Evolutionary conservation across 1,140 invertebrate species (phyloP).

Genomic region (Cheumatopsyche charites): DNA sequence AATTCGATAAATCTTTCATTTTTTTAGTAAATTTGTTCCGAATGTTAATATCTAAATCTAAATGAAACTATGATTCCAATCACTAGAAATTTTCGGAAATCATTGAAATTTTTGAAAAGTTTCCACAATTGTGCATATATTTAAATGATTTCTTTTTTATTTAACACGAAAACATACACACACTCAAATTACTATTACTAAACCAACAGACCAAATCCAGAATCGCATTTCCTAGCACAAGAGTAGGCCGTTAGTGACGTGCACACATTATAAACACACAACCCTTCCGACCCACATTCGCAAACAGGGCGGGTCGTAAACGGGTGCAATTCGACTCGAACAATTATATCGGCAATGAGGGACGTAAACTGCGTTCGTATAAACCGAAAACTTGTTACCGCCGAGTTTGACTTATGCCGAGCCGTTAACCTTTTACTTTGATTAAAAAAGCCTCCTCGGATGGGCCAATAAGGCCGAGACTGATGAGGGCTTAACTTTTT

Average conservation of each 20-base stretch:
- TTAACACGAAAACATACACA: too few relatives aligned
- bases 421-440: constrained; percentile 21
- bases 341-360: constrained; percentile 6
- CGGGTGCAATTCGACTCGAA: not conserved
- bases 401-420: constrained; percentile 5
- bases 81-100: too few relatives aligned
- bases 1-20: too few relatives aligned
- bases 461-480: too few relatives aligned
- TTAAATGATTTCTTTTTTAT: too few relatives aligned
- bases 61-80: too few relatives aligned
- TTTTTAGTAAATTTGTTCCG: too few relatives aligned
- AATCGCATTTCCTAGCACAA: not conserved
- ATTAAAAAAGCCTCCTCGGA: constrained; percentile 10
- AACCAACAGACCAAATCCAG: not conserved
- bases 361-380: constrained; percentile 2
- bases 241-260: not conserved
- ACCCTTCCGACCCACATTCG: not conserved
- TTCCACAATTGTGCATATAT: too few relatives aligned
- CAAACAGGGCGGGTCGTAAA: not conserved
- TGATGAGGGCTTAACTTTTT: too few relatives aligned
- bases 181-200: too few relatives aligned
- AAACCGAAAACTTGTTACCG: constrained; percentile 12
- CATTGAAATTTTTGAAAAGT: too few relatives aligned
- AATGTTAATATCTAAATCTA: too few relatives aligned
- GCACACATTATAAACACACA: not conserved